A percentile compares a stretch with the other conserved stretches of the same genome.
phyloP scores from a whole-genome alignment of 2,113 vertebrate species.

The Rhodinocichla rosea region DNA sequence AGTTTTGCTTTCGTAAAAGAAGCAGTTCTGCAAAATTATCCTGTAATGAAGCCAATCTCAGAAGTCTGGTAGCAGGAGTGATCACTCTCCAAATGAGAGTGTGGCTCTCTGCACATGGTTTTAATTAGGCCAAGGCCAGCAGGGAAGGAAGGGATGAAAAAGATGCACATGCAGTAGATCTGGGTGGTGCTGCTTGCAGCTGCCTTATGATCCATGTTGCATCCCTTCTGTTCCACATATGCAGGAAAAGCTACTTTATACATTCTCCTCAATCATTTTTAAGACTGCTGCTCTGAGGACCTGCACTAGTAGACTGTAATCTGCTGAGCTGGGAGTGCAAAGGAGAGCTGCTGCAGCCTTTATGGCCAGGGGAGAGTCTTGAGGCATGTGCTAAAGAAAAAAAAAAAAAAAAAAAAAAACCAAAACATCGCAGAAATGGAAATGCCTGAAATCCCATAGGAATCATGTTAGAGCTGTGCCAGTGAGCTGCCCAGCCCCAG shows the following conservation, averaged over 20 bases:
- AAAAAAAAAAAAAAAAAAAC: neutral
- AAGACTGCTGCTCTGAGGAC: neutral
- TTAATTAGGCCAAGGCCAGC: neutral
- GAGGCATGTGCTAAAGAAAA: neutral
- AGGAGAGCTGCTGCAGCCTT: neutral
- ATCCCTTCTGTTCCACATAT: neutral
- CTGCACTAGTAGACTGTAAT: neutral
- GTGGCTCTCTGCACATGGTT: neutral
- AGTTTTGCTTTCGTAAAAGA: neutral
- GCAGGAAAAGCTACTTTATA: neutral
- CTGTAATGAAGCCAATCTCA: neutral
- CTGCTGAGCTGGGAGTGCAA: neutral
- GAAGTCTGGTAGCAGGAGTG: neutral
- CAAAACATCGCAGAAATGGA: neutral
- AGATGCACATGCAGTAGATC: neutral
- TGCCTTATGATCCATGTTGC: neutral
- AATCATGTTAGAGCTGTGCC: neutral
- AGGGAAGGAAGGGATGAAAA: neutral
- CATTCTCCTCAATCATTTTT: neutral
- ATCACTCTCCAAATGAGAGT: neutral
- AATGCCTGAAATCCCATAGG: neutral
- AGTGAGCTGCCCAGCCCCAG: neutral
- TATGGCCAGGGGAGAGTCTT: neutral
- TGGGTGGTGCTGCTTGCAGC: neutral
- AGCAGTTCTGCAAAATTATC: neutral